Percentiles rank a stretch among this genome's conserved stretches.
phyloP scores from a whole-genome alignment of 1,140 invertebrate species.

The Drosophila dunni region DNA sequence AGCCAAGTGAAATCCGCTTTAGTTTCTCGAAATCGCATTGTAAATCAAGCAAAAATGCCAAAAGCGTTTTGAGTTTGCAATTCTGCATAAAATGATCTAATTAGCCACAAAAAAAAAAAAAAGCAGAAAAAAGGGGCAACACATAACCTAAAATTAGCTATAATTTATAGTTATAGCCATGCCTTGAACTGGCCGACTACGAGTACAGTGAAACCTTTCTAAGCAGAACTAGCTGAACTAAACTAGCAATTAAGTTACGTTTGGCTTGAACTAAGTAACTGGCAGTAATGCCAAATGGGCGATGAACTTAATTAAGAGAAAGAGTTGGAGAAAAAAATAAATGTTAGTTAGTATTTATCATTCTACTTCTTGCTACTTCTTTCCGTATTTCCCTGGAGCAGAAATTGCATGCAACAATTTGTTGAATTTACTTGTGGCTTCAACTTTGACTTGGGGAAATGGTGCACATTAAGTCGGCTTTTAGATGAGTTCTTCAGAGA shows the following conservation, averaged over 20 bases:
- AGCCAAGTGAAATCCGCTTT: constrained; percentile 1
- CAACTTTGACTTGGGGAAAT: no score
- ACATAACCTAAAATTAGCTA: background rate
- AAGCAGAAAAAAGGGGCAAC: background rate
- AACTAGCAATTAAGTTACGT: background rate
- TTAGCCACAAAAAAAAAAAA: background rate
- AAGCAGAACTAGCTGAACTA: background rate
- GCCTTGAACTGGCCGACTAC: background rate
- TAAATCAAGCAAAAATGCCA: constrained; percentile 11
- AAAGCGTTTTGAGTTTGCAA: background rate
- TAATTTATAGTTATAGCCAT: constrained; percentile 3
- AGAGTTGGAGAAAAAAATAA: background rate
- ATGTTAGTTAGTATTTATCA: no score
- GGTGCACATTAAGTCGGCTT: no score
- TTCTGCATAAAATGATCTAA: constrained; percentile 4
- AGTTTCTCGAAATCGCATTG: background rate
- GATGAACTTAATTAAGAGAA: background rate
- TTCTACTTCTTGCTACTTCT: no score
- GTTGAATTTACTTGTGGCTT: no score
- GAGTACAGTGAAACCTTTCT: constrained; percentile 2
- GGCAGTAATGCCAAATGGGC: background rate
- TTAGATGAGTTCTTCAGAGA: no score
- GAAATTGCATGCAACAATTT: no score
- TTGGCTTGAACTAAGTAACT: background rate
- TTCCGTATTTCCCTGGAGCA: no score